Conservation (phyloP, 1,140 invertebrate genomes). For the Trichonephila inaurata region DNA sequence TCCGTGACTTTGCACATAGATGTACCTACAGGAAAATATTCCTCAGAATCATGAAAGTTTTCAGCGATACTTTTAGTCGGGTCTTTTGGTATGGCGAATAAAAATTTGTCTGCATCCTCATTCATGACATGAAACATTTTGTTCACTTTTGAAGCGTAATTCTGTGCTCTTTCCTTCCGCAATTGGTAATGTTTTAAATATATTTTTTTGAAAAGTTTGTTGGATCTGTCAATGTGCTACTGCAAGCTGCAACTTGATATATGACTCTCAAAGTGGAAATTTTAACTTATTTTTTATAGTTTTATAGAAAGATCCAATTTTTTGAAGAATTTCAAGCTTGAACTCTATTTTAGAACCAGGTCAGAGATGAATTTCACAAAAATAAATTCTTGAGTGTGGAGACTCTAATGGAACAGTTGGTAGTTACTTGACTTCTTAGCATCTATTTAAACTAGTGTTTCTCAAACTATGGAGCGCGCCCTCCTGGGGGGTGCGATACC, state of each 20-base stretch:
- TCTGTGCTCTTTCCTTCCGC: too few relatives aligned
- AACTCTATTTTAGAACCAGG: constrained; percentile 1
- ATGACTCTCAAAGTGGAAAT: background rate
- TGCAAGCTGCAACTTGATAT: constrained; percentile 28
- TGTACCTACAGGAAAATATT: constrained; percentile 59
- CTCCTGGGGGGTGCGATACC: too few relatives aligned
- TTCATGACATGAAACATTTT: background rate
- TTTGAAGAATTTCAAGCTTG: background rate
- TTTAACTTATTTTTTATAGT: constrained; percentile 39
- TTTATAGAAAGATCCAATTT: background rate
- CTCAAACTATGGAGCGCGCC: too few relatives aligned
- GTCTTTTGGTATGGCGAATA: constrained; percentile 23
- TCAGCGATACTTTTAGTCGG: constrained; percentile 63
- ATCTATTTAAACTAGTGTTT: too few relatives aligned
- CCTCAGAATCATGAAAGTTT: constrained; percentile 43
- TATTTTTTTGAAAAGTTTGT: background rate
- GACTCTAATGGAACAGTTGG: background rate
- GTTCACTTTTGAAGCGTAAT: background rate
- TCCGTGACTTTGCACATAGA: constrained; percentile 40
- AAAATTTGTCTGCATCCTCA: background rate
- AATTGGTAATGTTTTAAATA: too few relatives aligned
- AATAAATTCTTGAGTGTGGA: background rate
- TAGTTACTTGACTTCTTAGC: background rate
- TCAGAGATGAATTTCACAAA: background rate
- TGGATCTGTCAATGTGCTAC: too few relatives aligned